Base-by-base conservation (phyloP, 2,888 invertebrate genomes). In the Netelia inedita region DNA sequence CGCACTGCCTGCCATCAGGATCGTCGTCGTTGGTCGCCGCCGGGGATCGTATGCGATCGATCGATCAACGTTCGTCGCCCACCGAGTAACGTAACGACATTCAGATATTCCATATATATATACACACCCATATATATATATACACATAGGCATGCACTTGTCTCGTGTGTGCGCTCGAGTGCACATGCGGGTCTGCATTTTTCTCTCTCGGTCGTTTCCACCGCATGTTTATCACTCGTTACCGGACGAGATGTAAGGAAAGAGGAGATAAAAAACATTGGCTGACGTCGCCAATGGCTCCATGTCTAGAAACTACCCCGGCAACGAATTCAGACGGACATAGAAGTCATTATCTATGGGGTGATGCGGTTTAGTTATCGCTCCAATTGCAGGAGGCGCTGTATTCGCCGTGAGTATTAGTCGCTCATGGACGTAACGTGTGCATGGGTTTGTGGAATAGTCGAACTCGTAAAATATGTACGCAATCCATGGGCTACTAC, bases 61-160 rank as follows among this genome's bases (percentile, higher is more conserved):
- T 91, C 91, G 90, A 92, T 91, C 88, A 87, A 87, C 85, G 83
- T 78, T 85, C 85, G 57, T 81, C 69, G 57, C 69, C 50, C 85
- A 53, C 59, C 59, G 57, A 78, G 78, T 84, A 76, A 81, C 75
- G 80, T 80, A 80, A 82, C 81, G 85, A 85, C 85, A 41, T 87
- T 11, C 11, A 28, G 46, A 46, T 8, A 46, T 46, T 14, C 46
- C 10, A 57, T 53, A 72, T 65, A 65, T 8, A 16, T n/a, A 55
- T 81, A 68, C 41, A 50, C 50, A 83, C 41, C 57, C 53, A 63
- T 69, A 28, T 61, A 61, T 16, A 63, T 43, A 46, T 53, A n/a
- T 59, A 19, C 28, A 78, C n/a, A 10, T 23, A n/a, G 6, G 1
- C 14, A 46, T 46, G 3, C 14, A 46, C 14, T 14, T 46, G 61